A percentile compares a stretch with the other conserved stretches of the same genome.
Evolutionary conservation across 2,888 invertebrate genomes (phyloP).

Genomic region (Drosophila lacicola): DNA sequence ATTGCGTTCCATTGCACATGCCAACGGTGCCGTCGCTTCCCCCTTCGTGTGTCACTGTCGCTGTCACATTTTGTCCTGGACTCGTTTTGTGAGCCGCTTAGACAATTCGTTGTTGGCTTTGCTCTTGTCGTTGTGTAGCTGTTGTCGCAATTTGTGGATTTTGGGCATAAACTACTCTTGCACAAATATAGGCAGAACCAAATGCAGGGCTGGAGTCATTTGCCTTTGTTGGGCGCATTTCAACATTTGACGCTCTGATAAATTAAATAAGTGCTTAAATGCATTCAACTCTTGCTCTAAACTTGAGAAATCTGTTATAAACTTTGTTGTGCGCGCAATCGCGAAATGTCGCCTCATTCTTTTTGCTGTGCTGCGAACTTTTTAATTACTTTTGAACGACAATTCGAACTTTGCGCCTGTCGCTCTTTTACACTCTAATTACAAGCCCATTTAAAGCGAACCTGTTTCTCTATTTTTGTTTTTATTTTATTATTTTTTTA

Average conservation of each 20-base stretch:
- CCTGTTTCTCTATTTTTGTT: conserved; percentile 14
- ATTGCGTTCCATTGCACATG: conserved; percentile 61
- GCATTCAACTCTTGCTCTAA: conserved; percentile 32
- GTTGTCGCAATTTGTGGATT: conserved; percentile 27
- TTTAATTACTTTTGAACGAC: conserved; percentile 79
- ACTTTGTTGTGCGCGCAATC: conserved; percentile 56
- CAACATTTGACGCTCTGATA: conserved; percentile 22
- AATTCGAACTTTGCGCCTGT: conserved; percentile 73
- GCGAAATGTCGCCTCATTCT: conserved; percentile 67
- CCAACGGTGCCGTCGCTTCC: neutral
- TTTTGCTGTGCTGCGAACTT: conserved; percentile 62
- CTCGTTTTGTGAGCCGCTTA: conserved; percentile 29
- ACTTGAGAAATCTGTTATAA: conserved; percentile 44
- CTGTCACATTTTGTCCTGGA: conserved; percentile 35
- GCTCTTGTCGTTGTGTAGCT: conserved; percentile 20
- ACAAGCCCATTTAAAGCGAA: conserved; percentile 62
- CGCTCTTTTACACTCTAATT: conserved; percentile 68
- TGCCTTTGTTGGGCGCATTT: conserved; percentile 3
- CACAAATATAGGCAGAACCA: conserved; percentile 7
- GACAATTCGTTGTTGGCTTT: conserved; percentile 26
- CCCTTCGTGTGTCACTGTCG: conserved; percentile 4
- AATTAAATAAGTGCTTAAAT: conserved; percentile 43
- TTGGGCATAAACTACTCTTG: conserved; percentile 44
- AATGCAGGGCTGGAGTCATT: conserved; percentile 25
- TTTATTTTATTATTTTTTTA: conserved; percentile 25